Conservation (phyloP, 2,888 invertebrate species). For the Strigamia crassipes region DNA sequence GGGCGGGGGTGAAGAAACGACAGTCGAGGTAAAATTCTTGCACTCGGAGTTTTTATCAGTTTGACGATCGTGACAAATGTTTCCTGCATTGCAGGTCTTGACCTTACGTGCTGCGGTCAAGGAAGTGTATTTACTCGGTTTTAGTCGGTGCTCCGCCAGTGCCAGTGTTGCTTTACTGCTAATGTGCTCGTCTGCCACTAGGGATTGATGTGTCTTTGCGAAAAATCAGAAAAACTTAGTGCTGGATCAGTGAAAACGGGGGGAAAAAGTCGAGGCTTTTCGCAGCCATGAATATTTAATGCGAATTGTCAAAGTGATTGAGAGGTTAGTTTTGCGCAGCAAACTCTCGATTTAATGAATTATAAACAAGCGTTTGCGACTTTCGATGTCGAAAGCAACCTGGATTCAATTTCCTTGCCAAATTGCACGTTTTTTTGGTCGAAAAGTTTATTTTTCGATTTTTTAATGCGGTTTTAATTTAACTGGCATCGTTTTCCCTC, state of each 20-base stretch:
- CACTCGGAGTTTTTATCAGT: not conserved
- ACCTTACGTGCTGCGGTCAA: constrained; percentile 4
- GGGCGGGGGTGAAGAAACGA: too few species aligned
- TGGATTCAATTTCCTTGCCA: too few species aligned
- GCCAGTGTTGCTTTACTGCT: not conserved
- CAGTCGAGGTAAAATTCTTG: not conserved
- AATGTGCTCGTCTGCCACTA: not conserved
- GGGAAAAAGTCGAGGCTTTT: not conserved
- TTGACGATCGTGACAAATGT: constrained; percentile 32
- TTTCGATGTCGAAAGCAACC: too few species aligned
- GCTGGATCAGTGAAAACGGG: not conserved
- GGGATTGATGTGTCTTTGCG: not conserved
- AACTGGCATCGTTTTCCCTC: not conserved
- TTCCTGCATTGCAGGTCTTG: not conserved
- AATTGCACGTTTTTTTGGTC: not conserved
- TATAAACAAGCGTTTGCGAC: too few species aligned
- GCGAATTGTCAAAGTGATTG: not conserved
- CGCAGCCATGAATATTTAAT: not conserved
- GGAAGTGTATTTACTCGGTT: not conserved
- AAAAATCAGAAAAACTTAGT: not conserved
- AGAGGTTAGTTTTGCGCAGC: not conserved
- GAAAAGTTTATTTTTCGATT: too few species aligned
- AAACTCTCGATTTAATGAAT: not conserved
- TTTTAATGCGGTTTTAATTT: not conserved
- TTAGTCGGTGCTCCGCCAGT: not conserved